Evolutionary conservation across 2,888 invertebrate species (phyloP).

Genomic region (Aspidiotus destructor): DNA sequence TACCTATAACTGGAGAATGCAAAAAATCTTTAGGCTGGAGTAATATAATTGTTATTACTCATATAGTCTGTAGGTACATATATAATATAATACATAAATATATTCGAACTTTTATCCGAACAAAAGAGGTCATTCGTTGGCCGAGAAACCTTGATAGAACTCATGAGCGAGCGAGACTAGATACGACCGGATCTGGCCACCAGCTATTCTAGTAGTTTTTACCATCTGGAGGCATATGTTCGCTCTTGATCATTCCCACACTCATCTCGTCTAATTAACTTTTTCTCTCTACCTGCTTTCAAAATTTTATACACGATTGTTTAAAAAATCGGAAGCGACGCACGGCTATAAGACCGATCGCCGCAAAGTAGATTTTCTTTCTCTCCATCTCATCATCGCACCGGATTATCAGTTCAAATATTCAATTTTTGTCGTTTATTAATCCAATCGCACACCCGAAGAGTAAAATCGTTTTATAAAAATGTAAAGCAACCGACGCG

Average conservation of each 20-base stretch:
- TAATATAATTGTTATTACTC: too few species aligned
- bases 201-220: conserved; percentile 31
- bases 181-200: conserved; percentile 32
- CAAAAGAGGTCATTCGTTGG: conserved; percentile 31
- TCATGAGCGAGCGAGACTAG: conserved; percentile 30
- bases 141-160: conserved; percentile 31
- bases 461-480: too few species aligned
- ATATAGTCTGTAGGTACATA: too few species aligned
- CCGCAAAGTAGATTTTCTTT: too few species aligned
- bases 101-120: not conserved
- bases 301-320: conserved; percentile 1
- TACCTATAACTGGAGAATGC: too few species aligned
- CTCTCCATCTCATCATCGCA: too few species aligned
- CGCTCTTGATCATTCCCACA: conserved; percentile 27
- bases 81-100: not conserved
- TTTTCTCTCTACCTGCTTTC: conserved; percentile 8
- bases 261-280: conserved; percentile 17
- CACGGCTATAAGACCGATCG: too few species aligned
- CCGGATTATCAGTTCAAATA: too few species aligned
- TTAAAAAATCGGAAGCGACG: not conserved
- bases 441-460: too few species aligned
- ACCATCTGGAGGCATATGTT: conserved; percentile 26
- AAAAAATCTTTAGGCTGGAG: too few species aligned
- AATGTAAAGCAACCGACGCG: too few species aligned
- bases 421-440: too few species aligned